A percentile compares a stretch with the other conserved stretches of the same genome.
Conservation (phyloP, 23 tunicate species). For the Phallusia fumigata region DNA sequence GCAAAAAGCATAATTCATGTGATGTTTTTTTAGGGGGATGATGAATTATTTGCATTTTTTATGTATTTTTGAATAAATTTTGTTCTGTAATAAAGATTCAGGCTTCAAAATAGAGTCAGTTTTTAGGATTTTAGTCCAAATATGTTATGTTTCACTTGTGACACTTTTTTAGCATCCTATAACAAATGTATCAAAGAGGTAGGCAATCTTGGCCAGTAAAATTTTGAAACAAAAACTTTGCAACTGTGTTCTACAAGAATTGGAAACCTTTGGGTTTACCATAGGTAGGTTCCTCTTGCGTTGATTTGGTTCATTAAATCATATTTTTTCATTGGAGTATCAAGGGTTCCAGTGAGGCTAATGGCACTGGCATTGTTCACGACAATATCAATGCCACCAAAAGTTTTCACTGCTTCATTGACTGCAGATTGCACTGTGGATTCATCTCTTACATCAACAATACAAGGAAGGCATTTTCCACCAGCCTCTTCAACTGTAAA, state of each 20-base stretch:
- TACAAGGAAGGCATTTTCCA: conserved; percentile 93
- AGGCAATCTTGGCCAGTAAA: neutral
- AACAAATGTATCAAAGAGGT: too few species aligned
- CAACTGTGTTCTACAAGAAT: neutral
- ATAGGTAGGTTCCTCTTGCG: conserved; percentile 89
- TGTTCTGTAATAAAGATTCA: too few species aligned
- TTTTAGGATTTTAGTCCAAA: too few species aligned
- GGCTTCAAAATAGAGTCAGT: too few species aligned
- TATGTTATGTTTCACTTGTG: too few species aligned
- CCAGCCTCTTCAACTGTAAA: conserved; percentile 91
- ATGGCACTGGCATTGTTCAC: conserved; percentile 99
- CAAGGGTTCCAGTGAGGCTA: conserved; percentile 82
- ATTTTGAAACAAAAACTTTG: neutral
- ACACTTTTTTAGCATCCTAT: too few species aligned
- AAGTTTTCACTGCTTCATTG: conserved; percentile 80
- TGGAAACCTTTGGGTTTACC: conserved; percentile 10
- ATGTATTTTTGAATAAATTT: too few species aligned
- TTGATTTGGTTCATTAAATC: conserved; percentile 97
- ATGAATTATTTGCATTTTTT: neutral
- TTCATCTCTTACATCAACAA: conserved; percentile 96
- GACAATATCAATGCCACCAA: conserved; percentile 98
- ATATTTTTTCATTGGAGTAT: conserved; percentile 92
- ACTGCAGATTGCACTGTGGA: conserved; percentile 68
- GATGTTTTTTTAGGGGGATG: too few species aligned
- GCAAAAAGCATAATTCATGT: neutral